phyloP scores from a whole-genome alignment of 2,797 vertebrate genomes.

The Danio albolineatus region DNA sequence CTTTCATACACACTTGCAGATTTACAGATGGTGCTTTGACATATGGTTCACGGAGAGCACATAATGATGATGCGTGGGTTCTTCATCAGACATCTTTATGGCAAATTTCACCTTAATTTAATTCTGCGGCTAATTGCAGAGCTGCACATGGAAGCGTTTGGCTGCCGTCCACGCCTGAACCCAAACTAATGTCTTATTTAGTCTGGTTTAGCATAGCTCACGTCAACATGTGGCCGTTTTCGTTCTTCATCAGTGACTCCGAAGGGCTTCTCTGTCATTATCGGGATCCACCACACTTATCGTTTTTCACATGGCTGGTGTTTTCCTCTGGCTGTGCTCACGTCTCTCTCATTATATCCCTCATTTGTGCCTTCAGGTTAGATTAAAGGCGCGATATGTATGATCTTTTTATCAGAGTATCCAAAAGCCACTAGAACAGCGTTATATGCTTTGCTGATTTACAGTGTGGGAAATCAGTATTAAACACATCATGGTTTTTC shows the following conservation, averaged over 20 bases:
- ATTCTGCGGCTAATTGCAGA: conserved; percentile 49
- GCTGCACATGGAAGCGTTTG: conserved; percentile 60
- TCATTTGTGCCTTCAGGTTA: background rate
- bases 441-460: no score
- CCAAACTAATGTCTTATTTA: background rate
- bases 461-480: no score
- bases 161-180: background rate
- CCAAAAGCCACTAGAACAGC: no score
- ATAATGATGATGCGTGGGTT: conserved; percentile 36
- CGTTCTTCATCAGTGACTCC: conserved; percentile 5
- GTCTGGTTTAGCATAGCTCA: conserved; percentile 11
- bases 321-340: background rate
- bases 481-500: no score
- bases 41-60: background rate
- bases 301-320: conserved; percentile 19
- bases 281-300: background rate
- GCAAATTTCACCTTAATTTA: conserved; percentile 33
- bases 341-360: background rate
- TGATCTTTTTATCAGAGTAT: no score
- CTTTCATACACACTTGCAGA: background rate
- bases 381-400: no score
- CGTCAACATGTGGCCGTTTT: conserved; percentile 4
- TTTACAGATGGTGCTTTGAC: background rate
- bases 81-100: conserved; percentile 46
- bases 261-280: conserved; percentile 24